Conservation (phyloP, 2,888 invertebrate genomes). For the Phaedon cochleariae region DNA sequence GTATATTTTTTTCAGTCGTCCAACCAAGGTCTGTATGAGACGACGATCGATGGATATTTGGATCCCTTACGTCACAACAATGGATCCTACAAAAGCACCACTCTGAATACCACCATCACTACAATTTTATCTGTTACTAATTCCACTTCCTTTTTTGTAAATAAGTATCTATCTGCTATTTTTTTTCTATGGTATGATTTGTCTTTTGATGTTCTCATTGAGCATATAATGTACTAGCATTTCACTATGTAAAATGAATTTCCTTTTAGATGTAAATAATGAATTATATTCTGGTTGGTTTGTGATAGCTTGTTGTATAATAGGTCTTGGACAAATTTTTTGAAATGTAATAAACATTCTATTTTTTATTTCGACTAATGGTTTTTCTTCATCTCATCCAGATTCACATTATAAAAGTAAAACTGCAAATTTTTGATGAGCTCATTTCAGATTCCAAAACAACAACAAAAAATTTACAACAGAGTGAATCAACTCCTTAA, state of each 20-base stretch:
- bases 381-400: too few species aligned
- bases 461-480: too few species aligned
- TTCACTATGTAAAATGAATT: constrained; percentile 8
- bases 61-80: too few species aligned
- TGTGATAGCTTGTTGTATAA: not conserved
- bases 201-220: too few species aligned
- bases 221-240: constrained; percentile 12
- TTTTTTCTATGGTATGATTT: too few species aligned
- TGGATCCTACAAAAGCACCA: not conserved
- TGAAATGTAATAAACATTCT: not conserved
- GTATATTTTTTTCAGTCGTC: constrained; percentile 70
- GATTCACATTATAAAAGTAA: too few species aligned
- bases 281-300: not conserved
- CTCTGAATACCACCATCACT: constrained; percentile 13
- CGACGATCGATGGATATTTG: constrained; percentile 40
- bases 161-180: constrained; percentile 15
- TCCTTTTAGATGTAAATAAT: not conserved
- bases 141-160: constrained; percentile 14
- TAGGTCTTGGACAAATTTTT: too few species aligned
- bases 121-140: not conserved
- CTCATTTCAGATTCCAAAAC: too few species aligned
- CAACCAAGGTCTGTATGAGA: constrained; percentile 77
- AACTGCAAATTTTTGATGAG: too few species aligned
- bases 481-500: too few species aligned
- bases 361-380: not conserved